These are phyloP conservation scores for Gymnarchus niloticus DNA, from an alignment of 2,113 vertebrate species.

Conservation along the genomic window DNA sequence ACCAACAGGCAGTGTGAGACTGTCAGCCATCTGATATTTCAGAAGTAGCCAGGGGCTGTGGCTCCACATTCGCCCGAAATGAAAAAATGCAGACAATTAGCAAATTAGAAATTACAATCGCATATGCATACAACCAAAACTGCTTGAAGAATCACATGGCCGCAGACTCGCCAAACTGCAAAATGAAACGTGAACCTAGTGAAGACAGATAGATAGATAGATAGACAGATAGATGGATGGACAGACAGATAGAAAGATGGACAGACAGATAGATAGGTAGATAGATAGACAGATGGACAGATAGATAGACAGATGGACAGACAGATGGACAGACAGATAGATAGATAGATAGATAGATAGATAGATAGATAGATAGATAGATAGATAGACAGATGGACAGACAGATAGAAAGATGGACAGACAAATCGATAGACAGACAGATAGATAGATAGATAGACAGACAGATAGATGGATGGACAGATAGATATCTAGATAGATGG, in stretches of 20 bases:
- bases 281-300: slow-evolving; percentile 3
- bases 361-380: neutral
- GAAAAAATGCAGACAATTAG: slow-evolving; percentile 7
- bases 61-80: neutral
- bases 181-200: neutral
- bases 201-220: neutral
- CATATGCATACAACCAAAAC: neutral
- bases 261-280: neutral
- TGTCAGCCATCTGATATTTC: neutral
- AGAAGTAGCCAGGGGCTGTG: neutral
- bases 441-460: slow-evolving; percentile 9
- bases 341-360: slow-evolving; percentile 11
- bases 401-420: neutral
- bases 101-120: neutral
- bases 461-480: neutral
- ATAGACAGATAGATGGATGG: slow-evolving; percentile 7
- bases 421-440: neutral
- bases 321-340: neutral
- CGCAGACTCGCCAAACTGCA: slow-evolving; percentile 2
- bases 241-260: neutral
- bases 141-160: neutral
- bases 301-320: neutral
- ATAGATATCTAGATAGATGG: neutral
- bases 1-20: no score
- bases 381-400: slow-evolving; percentile 3